Conservation (phyloP, 2,888 invertebrate species). For the Drosophila cracens region DNA sequence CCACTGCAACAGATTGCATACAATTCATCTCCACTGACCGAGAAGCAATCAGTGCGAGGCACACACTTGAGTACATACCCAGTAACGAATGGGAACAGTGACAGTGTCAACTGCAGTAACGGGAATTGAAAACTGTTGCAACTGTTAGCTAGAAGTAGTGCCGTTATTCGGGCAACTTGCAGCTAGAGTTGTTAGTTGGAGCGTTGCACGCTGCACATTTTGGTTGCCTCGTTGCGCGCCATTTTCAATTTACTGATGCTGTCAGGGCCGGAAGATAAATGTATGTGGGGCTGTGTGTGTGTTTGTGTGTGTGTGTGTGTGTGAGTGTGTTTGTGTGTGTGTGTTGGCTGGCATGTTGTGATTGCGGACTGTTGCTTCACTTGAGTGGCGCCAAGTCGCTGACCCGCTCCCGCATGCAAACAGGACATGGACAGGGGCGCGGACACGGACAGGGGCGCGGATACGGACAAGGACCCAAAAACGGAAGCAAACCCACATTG, state of each 20-base stretch:
- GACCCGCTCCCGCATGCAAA: slow-evolving; percentile 41
- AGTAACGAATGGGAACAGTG: slow-evolving; percentile 7
- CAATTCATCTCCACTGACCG: neutral
- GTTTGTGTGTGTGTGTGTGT: slow-evolving; percentile 22
- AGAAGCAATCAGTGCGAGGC: neutral
- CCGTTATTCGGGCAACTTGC: slow-evolving; percentile 22
- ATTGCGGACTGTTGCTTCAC: slow-evolving; percentile 72
- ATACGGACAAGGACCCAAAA: slow-evolving; percentile 6
- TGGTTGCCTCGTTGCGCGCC: slow-evolving; percentile 48
- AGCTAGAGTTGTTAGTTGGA: slow-evolving; percentile 14
- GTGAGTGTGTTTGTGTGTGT: slow-evolving; percentile 16
- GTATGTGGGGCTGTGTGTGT: slow-evolving; percentile 33
- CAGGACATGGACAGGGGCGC: slow-evolving; percentile 12
- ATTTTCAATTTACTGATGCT: slow-evolving; percentile 77
- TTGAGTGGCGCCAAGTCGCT: slow-evolving; percentile 62
- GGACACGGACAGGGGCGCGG: slow-evolving; percentile 3
- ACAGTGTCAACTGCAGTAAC: slow-evolving; percentile 36
- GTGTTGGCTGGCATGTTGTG: slow-evolving; percentile 59
- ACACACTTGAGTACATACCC: neutral
- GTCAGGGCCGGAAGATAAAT: slow-evolving; percentile 76
- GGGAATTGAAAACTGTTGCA: slow-evolving; percentile 59
- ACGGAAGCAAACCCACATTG: slow-evolving; percentile 13
- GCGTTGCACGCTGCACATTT: slow-evolving; percentile 43
- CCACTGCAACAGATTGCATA: neutral
- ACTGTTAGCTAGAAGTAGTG: slow-evolving; percentile 19